Evolutionary conservation across 2,113 vertebrate species (phyloP), one percentile per base, ranked within the genome.

Genomic region (Zonotrichia leucophrys): DNA sequence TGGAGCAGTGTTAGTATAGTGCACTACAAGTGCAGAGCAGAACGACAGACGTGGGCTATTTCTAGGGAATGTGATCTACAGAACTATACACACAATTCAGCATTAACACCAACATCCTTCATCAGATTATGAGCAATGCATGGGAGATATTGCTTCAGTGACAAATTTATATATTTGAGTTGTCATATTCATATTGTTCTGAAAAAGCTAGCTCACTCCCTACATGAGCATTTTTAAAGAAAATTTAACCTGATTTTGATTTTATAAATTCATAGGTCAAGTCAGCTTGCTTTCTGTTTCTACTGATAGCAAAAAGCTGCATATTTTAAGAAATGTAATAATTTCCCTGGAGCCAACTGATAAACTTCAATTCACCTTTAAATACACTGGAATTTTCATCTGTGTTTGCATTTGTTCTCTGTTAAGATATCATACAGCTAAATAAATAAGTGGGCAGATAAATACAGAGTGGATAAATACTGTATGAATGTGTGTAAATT

Each of bases 21-120:
- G 97, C 97, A 98, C 97, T 98, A 98, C 98, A 98, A 98, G 98
- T 97, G 97, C 98, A 98, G 90, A 96, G 97, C 96, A 98, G 79
- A 95, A 85, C 81, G 92, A 92, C 90, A 96, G 69, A 91, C 46
- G 6, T 6, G 37, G 85, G 87, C 63, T 92, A 89, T 95, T 97
- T 95, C 95, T 69, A 97, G 94, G 88, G 94, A 96, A 93, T 90
- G 63, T 39, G 60, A 96, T 78, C 86, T 55, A 92, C 87, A 87
- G 85, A 96, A 72, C 78, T 20, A 72, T 10, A 86, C 24, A 12
- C 90, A 59, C 93, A 94, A 94, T 89, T 92, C 87, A 91, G 77
- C 74, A 79, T 89, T 84, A 85, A 95, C 74, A 53, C 41, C 16
- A 85, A 87, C 56, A 94, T 66, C 72, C 73, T 73, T 79, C 76